Percentiles rank a stretch among this genome's conserved stretches.
Conservation (phyloP, 2,888 invertebrate species). For the Osmoderma eremita region DNA sequence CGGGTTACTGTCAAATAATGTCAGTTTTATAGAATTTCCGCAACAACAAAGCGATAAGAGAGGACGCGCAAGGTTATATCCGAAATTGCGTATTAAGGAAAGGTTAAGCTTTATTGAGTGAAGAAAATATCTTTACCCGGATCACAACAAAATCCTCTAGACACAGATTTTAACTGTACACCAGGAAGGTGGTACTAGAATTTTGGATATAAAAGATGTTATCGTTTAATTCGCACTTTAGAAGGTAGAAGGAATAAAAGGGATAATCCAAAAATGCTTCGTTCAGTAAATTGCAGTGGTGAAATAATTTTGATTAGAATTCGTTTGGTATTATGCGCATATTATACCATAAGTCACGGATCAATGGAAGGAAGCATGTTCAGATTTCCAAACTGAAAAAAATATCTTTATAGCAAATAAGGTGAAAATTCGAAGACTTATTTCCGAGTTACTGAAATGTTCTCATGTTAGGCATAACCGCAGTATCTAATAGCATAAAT, state of each 20-base stretch:
- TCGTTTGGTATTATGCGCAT: too few species aligned
- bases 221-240: slow-evolving; percentile 23
- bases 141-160: slow-evolving; percentile 20
- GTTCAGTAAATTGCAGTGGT: too few species aligned
- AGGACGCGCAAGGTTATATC: slow-evolving; percentile 17
- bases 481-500: too few species aligned
- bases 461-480: too few species aligned
- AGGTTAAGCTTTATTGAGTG: slow-evolving; percentile 33
- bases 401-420: too few species aligned
- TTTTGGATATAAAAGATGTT: slow-evolving; percentile 20
- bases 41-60: slow-evolving; percentile 27
- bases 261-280: background rate
- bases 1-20: slow-evolving; percentile 23
- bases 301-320: too few species aligned
- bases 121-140: slow-evolving; percentile 29
- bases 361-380: too few species aligned
- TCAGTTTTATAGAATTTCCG: slow-evolving; percentile 20
- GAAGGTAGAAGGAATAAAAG: background rate
- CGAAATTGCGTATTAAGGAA: slow-evolving; percentile 29
- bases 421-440: too few species aligned
- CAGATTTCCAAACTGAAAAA: too few species aligned
- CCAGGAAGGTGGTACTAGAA: background rate
- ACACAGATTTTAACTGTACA: slow-evolving; percentile 20
- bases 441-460: too few species aligned
- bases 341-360: too few species aligned